phyloP scores from a whole-genome alignment of 2,113 vertebrate genomes.

The Phalacrocorax brasilianus region DNA sequence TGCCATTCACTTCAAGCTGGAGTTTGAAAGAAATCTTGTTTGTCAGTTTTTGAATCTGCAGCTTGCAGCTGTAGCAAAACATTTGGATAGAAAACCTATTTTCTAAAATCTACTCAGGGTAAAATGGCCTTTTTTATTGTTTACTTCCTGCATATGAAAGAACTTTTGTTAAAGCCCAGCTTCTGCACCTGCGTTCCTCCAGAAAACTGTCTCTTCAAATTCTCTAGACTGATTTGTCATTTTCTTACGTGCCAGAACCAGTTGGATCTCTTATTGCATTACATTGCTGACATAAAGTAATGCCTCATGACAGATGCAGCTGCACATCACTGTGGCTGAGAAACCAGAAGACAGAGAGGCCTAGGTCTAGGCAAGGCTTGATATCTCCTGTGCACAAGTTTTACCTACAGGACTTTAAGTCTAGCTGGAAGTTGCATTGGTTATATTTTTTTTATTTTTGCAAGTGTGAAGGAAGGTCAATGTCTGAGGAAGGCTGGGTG shows the following conservation, averaged over 20 bases:
- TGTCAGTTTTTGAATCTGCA: not conserved
- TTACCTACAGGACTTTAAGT: slow-evolving; percentile 8
- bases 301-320: slow-evolving; percentile 60
- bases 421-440: not conserved
- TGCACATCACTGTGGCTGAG: slow-evolving; percentile 45
- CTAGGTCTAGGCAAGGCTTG: not conserved
- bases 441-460: not conserved
- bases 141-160: slow-evolving; percentile 58
- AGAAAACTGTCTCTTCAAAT: slow-evolving; percentile 69
- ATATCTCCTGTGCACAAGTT: not conserved
- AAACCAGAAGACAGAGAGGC: slow-evolving; percentile 17
- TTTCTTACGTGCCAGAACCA: slow-evolving; percentile 59
- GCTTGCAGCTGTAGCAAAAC: slow-evolving; percentile 37
- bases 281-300: slow-evolving; percentile 29
- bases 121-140: slow-evolving; percentile 58
- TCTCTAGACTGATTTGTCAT: slow-evolving; percentile 64
- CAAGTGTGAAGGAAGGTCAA: not conserved
- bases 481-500: not conserved
- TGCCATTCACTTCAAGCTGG: not conserved
- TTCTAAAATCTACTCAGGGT: slow-evolving; percentile 48
- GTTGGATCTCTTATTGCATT: slow-evolving; percentile 46
- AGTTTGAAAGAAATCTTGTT: slow-evolving; percentile 45
- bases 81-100: slow-evolving; percentile 44
- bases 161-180: slow-evolving; percentile 50
- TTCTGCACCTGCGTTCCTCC: slow-evolving; percentile 56